Percentiles rank a stretch among this genome's conserved stretches.
Evolutionary conservation across 1,140 invertebrate species (phyloP).

Genomic region (Neodiprion fabricii): DNA sequence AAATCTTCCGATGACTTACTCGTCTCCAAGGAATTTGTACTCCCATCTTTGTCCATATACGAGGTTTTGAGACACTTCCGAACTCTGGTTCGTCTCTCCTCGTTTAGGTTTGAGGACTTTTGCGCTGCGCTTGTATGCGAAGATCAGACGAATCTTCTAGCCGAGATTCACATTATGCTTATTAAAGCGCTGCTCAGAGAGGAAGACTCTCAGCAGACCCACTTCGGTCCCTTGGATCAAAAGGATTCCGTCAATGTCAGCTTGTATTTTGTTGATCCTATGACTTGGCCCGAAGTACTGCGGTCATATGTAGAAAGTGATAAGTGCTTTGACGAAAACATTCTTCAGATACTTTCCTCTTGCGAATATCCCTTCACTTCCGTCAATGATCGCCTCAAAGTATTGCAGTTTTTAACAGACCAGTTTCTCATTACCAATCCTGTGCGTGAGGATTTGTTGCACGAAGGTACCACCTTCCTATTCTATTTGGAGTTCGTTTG

Average conservation of each 20-base stretch:
- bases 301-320: constrained; percentile 90
- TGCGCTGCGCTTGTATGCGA: constrained; percentile 90
- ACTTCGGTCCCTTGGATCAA: constrained; percentile 94
- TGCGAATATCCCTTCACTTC: constrained; percentile 90
- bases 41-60: constrained; percentile 86
- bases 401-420: constrained; percentile 91
- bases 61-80: constrained; percentile 93
- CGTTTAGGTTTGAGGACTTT: constrained; percentile 95
- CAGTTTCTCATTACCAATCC: constrained; percentile 93
- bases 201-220: constrained; percentile 93
- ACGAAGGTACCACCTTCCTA: constrained; percentile 77
- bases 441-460: constrained; percentile 90
- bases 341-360: constrained; percentile 72
- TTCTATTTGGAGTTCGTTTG: constrained; percentile 12
- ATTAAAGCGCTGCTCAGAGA: constrained; percentile 91
- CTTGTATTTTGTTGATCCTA: constrained; percentile 88
- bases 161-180: constrained; percentile 92
- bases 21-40: constrained; percentile 77
- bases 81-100: constrained; percentile 87
- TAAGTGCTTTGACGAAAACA: constrained; percentile 76
- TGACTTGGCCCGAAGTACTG: constrained; percentile 95
- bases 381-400: constrained; percentile 82
- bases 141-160: constrained; percentile 88
- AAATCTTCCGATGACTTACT: constrained; percentile 90
- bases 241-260: constrained; percentile 96